phyloP scores from a whole-genome alignment of 1,140 invertebrate species.

The Drosophila tani region DNA sequence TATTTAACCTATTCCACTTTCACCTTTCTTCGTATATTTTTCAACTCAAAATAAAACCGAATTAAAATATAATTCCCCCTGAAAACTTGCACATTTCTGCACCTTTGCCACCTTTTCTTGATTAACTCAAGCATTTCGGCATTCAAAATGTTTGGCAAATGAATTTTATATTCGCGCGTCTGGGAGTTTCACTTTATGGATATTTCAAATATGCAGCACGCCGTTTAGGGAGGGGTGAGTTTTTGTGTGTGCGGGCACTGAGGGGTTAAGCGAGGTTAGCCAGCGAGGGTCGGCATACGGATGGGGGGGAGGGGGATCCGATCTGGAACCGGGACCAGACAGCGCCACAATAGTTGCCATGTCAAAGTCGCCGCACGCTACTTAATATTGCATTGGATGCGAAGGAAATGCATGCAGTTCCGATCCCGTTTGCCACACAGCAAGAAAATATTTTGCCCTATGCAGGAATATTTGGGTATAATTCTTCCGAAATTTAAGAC shows the following conservation, averaged over 20 bases:
- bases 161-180: conserved; percentile 54
- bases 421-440: conserved; percentile 11
- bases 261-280: not conserved
- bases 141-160: conserved; percentile 53
- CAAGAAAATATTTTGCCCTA: not conserved
- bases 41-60: too few relatives aligned
- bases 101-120: conserved; percentile 19
- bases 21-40: too few relatives aligned
- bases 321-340: conserved; percentile 16
- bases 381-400: conserved; percentile 54
- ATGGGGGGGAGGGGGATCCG: too few relatives aligned
- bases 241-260: not conserved
- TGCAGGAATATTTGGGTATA: too few relatives aligned
- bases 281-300: not conserved
- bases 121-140: conserved; percentile 52
- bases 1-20: too few relatives aligned
- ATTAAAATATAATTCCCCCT: too few relatives aligned
- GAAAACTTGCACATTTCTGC: not conserved
- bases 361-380: conserved; percentile 38
- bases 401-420: conserved; percentile 35
- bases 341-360: conserved; percentile 42
- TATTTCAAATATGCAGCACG: conserved; percentile 46
- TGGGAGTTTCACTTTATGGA: conserved; percentile 37
- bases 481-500: too few relatives aligned
- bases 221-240: conserved; percentile 4